These are phyloP conservation scores for Stegophylla sp. DNA, from an alignment of 2,888 invertebrate species.

Conservation along the genomic window DNA sequence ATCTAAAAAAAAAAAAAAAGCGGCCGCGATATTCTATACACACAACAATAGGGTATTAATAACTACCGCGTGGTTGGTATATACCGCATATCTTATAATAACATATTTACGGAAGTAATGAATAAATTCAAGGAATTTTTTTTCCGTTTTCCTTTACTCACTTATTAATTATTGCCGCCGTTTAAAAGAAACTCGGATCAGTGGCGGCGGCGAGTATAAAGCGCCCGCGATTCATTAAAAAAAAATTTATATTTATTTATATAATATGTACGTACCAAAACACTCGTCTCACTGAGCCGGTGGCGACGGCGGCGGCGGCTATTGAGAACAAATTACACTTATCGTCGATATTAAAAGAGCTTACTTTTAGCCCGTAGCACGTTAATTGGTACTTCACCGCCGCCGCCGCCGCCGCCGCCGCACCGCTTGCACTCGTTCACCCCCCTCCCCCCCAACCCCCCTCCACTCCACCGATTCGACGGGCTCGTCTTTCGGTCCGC, in stretches of 20 bases:
- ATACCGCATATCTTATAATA: too few relatives aligned
- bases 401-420: background rate
- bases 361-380: constrained; percentile 28
- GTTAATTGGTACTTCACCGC: constrained; percentile 38
- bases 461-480: background rate
- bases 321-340: constrained; percentile 49
- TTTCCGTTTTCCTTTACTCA: background rate
- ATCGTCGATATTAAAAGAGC: constrained; percentile 50
- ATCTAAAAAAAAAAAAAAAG: too few relatives aligned
- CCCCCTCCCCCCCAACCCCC: too few relatives aligned
- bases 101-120: too few relatives aligned
- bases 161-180: constrained; percentile 28
- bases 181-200: constrained; percentile 5
- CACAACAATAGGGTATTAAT: too few relatives aligned
- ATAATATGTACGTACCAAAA: background rate
- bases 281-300: too few relatives aligned
- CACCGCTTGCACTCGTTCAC: background rate
- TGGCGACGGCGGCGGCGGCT: constrained; percentile 18
- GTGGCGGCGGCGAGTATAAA: constrained; percentile 2
- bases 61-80: too few relatives aligned
- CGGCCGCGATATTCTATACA: too few relatives aligned
- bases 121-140: background rate
- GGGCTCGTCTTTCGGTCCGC: background rate
- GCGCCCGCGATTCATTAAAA: background rate
- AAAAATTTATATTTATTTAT: background rate